Conservation (phyloP, 2,797 vertebrate species). For the Sphenopsis melanotis region DNA sequence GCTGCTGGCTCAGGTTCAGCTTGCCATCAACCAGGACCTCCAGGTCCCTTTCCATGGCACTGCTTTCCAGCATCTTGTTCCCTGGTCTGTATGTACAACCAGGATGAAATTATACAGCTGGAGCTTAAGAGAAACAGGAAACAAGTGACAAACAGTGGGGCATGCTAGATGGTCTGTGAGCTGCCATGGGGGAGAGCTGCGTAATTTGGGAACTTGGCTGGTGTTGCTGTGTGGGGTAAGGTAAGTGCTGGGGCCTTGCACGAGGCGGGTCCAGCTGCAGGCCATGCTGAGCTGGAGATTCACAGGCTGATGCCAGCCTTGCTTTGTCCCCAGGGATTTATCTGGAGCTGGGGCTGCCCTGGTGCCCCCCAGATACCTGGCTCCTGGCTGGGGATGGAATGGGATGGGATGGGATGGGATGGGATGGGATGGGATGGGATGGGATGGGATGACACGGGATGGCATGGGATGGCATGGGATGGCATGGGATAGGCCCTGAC, state of each 20-base stretch:
- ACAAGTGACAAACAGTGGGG: neutral
- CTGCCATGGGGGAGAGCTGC: neutral
- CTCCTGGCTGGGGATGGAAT: neutral
- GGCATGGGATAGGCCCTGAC: neutral
- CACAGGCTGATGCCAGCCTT: neutral
- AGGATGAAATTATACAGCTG: neutral
- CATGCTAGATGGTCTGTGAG: neutral
- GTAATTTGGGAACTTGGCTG: neutral
- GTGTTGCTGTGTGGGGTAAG: neutral
- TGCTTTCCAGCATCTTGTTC: rapidly evolving
- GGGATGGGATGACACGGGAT: neutral
- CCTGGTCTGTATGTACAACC: rapidly evolving
- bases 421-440: neutral
- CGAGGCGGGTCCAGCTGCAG: rapidly evolving
- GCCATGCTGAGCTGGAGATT: rapidly evolving
- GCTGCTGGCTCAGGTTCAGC: rapidly evolving
- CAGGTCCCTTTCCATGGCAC: rapidly evolving
- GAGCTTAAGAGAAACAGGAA: neutral
- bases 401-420: neutral
- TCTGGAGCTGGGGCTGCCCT: neutral
- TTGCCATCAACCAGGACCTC: rapidly evolving
- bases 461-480: neutral
- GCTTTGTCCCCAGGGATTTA: neutral
- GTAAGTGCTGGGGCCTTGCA: neutral
- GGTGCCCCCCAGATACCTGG: neutral